A percentile compares a stretch with the other conserved stretches of the same genome.
phyloP scores from a whole-genome alignment of 2,797 vertebrate species.

The Takifugu ocellatus region DNA sequence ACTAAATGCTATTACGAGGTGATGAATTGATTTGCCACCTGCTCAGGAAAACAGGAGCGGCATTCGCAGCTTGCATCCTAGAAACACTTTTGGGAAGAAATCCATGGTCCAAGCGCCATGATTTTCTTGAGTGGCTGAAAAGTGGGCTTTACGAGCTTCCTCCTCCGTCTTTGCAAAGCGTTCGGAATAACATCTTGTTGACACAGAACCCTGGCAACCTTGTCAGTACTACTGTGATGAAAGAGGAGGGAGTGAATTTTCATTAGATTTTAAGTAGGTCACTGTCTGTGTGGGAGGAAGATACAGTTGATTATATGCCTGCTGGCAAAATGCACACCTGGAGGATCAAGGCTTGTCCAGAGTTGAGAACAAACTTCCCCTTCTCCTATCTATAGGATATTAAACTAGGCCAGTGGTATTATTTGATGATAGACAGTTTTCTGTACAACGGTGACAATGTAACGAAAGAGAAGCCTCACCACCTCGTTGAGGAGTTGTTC shows the following conservation, averaged over 20 bases:
- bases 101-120: too few species aligned
- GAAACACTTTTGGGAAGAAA: background rate
- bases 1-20: conserved; percentile 33
- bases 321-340: conserved; percentile 27
- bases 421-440: conserved; percentile 2
- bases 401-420: conserved; percentile 21
- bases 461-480: background rate
- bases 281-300: conserved; percentile 37
- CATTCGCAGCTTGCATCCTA: background rate
- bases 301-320: conserved; percentile 42
- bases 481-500: too few species aligned
- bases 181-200: conserved; percentile 30
- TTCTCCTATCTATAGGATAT: conserved; percentile 16
- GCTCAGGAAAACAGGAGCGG: conserved; percentile 1
- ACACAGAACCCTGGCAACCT: conserved; percentile 49
- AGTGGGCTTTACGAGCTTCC: background rate
- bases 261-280: conserved; percentile 64
- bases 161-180: conserved; percentile 14
- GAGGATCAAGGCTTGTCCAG: conserved; percentile 35
- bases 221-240: conserved; percentile 48
- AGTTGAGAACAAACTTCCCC: conserved; percentile 20
- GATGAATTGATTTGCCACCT: conserved; percentile 31
- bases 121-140: background rate
- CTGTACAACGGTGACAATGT: background rate
- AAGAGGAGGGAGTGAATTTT: conserved; percentile 29